Evolutionary conservation across 1,140 invertebrate species (phyloP), one percentile per base, ranked within the genome.

Genomic region (Potamilus streckersoni): DNA sequence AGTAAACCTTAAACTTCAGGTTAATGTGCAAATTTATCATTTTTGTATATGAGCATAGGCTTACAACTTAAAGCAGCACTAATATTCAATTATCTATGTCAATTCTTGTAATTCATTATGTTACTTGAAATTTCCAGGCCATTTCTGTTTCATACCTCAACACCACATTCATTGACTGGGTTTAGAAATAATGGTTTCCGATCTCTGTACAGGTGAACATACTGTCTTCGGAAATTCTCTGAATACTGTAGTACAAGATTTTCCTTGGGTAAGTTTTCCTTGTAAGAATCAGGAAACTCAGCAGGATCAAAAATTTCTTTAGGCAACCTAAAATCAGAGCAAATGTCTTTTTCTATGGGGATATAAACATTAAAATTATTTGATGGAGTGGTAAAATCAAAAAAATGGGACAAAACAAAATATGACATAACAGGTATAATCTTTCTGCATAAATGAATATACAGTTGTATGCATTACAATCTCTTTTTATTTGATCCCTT

Each of bases 221-320:
- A 96, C 82, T 97, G 96, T 77, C 92, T 92, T 64, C 95, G 92
- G 87, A 97, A 97, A 87, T 96, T 97, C 61, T 90, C 89, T 70
- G 88, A 87, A 88, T 87, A 91, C 71, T 87, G 82, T 38, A 90
- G 83, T 12, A 96, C 85, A 12, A 95, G 83, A 68, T 94, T 93
- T 87, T 97, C 96, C 85, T 96, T 96, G 23, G 93, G 90, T 14
- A 90, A 93, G 82, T 95, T 93, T 61, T 91, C 93, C 73, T 92
- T 93, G 86, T 96, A 96, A 63, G 92, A 93, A 61, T 91, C 88
- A 0, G 95, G 94, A 86, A 94, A 90, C 65, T 89, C 86, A 20
- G 80, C 72, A 55, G 83, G 80, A 78, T 89, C 84, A 86, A 89
- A 89, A 58, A 81, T 79, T 80, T 87, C 84, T 58, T 78, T 81